Evolutionary conservation across 2,888 invertebrate species (phyloP).

Genomic region (Epirrita christyi): DNA sequence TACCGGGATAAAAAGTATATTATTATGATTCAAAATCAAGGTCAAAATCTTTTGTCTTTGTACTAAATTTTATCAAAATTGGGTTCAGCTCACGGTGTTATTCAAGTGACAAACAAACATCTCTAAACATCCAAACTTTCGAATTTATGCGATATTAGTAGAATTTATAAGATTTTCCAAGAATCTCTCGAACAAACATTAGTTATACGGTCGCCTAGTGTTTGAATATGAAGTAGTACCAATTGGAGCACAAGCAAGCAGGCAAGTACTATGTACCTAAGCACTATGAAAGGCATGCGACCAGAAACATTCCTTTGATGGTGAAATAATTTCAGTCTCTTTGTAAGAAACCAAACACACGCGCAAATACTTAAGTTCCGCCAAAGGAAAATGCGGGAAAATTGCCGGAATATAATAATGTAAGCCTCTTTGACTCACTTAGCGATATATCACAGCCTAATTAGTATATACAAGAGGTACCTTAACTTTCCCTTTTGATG

Average conservation of each 20-base stretch:
- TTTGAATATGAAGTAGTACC: neutral
- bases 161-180: no score
- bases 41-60: no score
- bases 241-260: neutral
- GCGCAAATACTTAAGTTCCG: slow-evolving; percentile 13
- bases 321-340: slow-evolving; percentile 18
- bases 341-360: slow-evolving; percentile 25
- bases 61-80: no score
- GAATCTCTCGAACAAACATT: neutral
- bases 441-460: slow-evolving; percentile 5
- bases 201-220: neutral
- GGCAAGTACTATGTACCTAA: neutral
- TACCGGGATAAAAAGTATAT: no score
- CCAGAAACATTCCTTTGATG: slow-evolving; percentile 27
- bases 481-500: neutral
- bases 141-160: no score
- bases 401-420: slow-evolving; percentile 7
- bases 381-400: slow-evolving; percentile 15
- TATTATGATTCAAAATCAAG: no score
- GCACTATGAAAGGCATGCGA: slow-evolving; percentile 9
- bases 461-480: slow-evolving; percentile 4
- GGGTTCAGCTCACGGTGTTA: no score
- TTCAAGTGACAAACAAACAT: no score
- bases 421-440: slow-evolving; percentile 14
- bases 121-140: no score